phyloP scores from a whole-genome alignment of 2,797 vertebrate species.

The Threskiornis aethiopicus region DNA sequence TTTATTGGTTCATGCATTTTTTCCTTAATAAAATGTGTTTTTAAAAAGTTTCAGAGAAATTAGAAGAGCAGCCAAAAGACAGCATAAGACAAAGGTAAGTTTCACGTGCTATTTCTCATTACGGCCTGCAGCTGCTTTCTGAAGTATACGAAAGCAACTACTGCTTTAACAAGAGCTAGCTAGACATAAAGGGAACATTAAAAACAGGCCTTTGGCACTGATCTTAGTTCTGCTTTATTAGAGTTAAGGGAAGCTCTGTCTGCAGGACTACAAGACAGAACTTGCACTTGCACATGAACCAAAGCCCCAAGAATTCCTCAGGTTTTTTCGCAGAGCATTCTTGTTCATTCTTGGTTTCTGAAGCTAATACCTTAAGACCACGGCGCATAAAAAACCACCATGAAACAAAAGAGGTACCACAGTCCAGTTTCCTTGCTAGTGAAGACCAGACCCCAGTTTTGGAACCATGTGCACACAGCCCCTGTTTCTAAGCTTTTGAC shows the following conservation, averaged over 20 bases:
- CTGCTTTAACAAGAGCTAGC: background rate
- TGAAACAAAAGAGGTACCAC: background rate
- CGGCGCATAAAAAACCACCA: background rate
- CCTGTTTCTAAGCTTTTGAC: background rate
- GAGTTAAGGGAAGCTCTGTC: background rate
- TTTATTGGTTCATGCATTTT: background rate
- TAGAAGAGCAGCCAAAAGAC: background rate
- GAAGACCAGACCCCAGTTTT: background rate
- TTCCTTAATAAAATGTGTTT: background rate
- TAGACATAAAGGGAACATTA: background rate
- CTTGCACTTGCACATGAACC: background rate
- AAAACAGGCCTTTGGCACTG: background rate
- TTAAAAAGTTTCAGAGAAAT: background rate
- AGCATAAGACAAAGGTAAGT: background rate
- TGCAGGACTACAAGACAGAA: background rate
- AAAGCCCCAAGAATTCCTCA: background rate
- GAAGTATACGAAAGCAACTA: background rate
- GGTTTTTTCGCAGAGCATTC: background rate
- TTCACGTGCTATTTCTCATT: background rate
- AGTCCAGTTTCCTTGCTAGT: background rate
- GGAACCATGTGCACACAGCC: background rate
- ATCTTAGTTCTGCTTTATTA: background rate
- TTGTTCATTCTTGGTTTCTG: background rate
- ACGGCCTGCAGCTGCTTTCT: background rate
- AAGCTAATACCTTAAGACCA: background rate